Evolutionary conservation across 30 jellyfish, hydroid and myxozoan genomes (phyloP).

Genomic region (Chironex yamaguchii): DNA sequence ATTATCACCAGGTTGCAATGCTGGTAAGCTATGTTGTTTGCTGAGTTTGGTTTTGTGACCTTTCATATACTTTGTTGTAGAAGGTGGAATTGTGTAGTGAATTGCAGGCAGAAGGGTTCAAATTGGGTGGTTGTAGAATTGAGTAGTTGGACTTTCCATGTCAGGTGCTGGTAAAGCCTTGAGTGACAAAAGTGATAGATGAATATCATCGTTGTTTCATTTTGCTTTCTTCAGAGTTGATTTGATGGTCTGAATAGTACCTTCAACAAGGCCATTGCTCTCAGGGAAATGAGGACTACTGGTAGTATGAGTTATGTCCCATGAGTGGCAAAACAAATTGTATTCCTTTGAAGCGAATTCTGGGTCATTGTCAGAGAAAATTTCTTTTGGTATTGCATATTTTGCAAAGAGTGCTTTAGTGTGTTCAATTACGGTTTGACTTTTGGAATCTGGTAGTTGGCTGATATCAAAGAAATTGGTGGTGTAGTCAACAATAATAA

Average conservation of each 20-base stretch:
- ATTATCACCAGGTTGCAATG: conserved; percentile 12
- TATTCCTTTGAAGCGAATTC: too few species aligned
- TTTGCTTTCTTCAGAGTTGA: conserved; percentile 74
- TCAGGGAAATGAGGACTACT: conserved; percentile 70
- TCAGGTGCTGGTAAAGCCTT: conserved; percentile 43
- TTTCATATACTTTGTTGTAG: conserved; percentile 28
- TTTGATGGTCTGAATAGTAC: conserved; percentile 62
- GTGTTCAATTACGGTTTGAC: conserved; percentile 24
- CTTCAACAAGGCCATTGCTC: conserved; percentile 73
- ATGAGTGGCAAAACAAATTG: too few species aligned
- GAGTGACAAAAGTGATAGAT: conserved; percentile 13
- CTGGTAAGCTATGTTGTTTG: conserved; percentile 53
- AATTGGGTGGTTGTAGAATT: conserved; percentile 48
- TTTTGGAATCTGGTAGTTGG: conserved; percentile 42
- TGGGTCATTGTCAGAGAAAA: conserved; percentile 3
- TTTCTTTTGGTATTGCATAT: conserved; percentile 37
- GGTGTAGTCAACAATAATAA: conserved; percentile 59
- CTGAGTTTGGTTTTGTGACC: too few species aligned
- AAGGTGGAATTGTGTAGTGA: conserved; percentile 29
- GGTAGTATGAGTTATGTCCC: too few species aligned
- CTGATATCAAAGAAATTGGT: conserved; percentile 64
- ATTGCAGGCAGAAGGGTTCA: conserved; percentile 35
- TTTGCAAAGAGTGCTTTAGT: conserved; percentile 36
- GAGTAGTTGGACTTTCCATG: conserved; percentile 36
- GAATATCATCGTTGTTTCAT: conserved; percentile 16